Base-by-base conservation (phyloP, 2,888 invertebrate genomes). In the Congeria kusceri region DNA sequence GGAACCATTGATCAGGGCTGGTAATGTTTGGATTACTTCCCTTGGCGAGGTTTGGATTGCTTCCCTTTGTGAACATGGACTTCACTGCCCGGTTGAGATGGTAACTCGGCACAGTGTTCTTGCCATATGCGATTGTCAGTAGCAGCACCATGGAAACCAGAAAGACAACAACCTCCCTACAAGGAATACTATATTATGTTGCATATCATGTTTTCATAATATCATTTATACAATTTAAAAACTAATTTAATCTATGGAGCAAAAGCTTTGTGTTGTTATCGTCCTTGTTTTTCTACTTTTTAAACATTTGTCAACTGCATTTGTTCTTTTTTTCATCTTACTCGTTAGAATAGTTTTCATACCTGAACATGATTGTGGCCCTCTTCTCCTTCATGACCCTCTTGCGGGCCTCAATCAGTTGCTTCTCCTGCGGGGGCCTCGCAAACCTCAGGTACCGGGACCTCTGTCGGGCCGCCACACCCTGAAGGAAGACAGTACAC, bases 381-480 rank as follows among this genome's bases (percentile, higher is more conserved):
- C 90, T 91, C 65, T 89, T 92, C 79, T 93, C 91, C 78, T 92
- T 92, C 76, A 93, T 88, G 25, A 88, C 89, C 69, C 88, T 87
- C 69, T 92, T 92, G 53, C 93, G 83, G 0, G 93, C 88, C 73
- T 92, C 91, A 44, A 91, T 90, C 57, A 93, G 87, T 56, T 91
- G 88, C 73, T 92, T 92, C 76, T 93, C 92, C 69, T 93, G 92
- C 7, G 93, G 93, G 7, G 93, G 93, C 63, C 93, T 81, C 5
- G 92, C 91, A 87, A 92, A 92, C 53, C 93, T 71, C 44, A 93
- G 81, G 74, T 93, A 92, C 27, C 93, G 77, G 1, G 93, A 93
- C 66, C 93, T 83, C 83, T 93, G 93, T 61, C 93, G 80, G 5
- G 91, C 92, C 7, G 91, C 91, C 15, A 92, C 89, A 39, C 91